A percentile compares a stretch with the other conserved stretches of the same genome.
phyloP scores from a whole-genome alignment of 2,113 vertebrate species.

The Strix uralensis region DNA sequence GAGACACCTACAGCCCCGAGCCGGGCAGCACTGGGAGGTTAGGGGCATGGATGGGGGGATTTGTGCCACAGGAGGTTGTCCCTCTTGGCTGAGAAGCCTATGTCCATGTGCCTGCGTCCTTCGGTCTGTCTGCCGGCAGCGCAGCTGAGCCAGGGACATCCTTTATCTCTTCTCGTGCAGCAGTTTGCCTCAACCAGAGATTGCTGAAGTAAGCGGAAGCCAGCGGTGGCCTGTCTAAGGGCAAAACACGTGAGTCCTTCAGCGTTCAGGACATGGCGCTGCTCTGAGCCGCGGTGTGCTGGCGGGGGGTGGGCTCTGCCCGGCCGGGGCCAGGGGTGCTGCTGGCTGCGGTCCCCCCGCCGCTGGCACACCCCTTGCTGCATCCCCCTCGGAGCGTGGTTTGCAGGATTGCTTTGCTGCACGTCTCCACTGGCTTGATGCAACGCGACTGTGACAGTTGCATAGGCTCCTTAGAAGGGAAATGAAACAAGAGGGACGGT shows the following conservation, averaged over 20 bases:
- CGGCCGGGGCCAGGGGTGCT: background rate
- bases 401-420: background rate
- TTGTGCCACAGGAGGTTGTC: background rate
- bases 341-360: background rate
- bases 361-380: background rate
- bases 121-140: background rate
- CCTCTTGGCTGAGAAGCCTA: fast-evolving
- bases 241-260: background rate
- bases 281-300: background rate
- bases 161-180: background rate
- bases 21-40: fast-evolving
- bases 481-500: background rate
- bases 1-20: background rate
- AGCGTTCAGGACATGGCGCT: fast-evolving
- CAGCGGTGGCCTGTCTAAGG: background rate
- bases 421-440: background rate
- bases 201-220: background rate
- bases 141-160: background rate
- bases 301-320: background rate
- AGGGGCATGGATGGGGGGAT: no score
- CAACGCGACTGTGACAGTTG: background rate
- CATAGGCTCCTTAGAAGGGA: background rate
- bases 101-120: background rate
- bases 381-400: background rate
- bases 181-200: background rate